Evolutionary conservation across 2,888 invertebrate genomes (phyloP).

Genomic region (Melieria picta): DNA sequence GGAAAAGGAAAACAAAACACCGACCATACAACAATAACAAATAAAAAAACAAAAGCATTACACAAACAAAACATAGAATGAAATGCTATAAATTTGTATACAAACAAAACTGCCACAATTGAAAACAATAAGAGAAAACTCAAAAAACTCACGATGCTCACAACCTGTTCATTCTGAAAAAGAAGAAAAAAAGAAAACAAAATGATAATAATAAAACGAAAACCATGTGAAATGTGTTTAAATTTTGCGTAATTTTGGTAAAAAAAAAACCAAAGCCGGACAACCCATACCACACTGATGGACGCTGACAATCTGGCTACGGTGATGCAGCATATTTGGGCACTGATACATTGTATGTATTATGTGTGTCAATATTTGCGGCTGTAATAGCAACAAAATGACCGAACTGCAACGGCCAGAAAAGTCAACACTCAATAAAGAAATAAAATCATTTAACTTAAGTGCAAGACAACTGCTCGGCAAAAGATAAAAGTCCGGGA

Average conservation of each 20-base stretch:
- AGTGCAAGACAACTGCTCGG: too few relatives aligned
- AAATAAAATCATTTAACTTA: too few relatives aligned
- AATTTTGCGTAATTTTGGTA: not conserved
- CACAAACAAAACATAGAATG: not conserved
- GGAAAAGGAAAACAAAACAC: not conserved
- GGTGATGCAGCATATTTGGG: too few relatives aligned
- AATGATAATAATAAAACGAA: conserved; percentile 50
- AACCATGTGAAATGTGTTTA: conserved; percentile 26
- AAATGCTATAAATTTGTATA: not conserved
- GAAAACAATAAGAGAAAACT: conserved; percentile 43
- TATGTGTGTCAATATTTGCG: too few relatives aligned
- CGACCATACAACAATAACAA: conserved; percentile 24
- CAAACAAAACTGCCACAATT: conserved; percentile 19
- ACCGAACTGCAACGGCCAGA: too few relatives aligned
- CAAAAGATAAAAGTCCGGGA: too few relatives aligned
- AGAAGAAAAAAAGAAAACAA: conserved; percentile 55
- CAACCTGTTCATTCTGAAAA: conserved; percentile 66
- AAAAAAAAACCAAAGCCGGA: too few relatives aligned
- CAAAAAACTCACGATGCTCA: conserved; percentile 64
- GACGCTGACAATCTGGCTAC: too few relatives aligned
- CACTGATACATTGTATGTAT: too few relatives aligned
- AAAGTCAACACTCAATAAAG: too few relatives aligned
- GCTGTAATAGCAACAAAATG: too few relatives aligned
- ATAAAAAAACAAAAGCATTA: not conserved
- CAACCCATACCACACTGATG: too few relatives aligned